Evolutionary conservation across 1,140 invertebrate genomes (phyloP), one percentile per base, ranked within the genome.

Genomic region (Drosophila varians): DNA sequence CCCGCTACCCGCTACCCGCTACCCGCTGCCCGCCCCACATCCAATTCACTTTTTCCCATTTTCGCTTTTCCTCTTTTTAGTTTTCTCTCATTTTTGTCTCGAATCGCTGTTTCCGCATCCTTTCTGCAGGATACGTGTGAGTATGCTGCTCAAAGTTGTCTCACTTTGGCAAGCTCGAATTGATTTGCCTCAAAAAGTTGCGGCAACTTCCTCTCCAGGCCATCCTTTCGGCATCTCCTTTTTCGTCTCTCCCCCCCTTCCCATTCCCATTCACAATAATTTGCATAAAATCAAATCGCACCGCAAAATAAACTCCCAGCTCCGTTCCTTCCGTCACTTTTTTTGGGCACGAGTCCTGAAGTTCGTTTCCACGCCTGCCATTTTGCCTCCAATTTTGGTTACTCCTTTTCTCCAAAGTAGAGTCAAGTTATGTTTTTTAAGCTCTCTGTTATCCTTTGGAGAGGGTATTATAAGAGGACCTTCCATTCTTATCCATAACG

Each of bases 261-360:
- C 36, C 28, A 5, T 12, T 36, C 25, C 48, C 65, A 55, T 71
- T 18, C 7, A 60, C 51, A 21, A 48, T 60, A 75, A 86, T 84
- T 84, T 84, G 80, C 80, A 84, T 84, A 86, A 84, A 86, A 80
- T 80, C 80, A 86, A 86, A 86, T 77, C 80, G 66, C 66, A 86
- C 65, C 77, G 66, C 69, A 79, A 84, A 84, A 84, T 86, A 79
- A 84, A 84, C 80, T 86, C 55, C 43, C 14, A 38, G 11, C 12
- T 6, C 60, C 34, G 3, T 3, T 38, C 36, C 60, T 43, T 64
- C 36, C 46, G 79, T 56, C 52, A 55, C 62, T n/a, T 53, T 66
- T 49, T 56, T 43, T 49, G 34, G 31, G 45, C 48, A 40, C 42
- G 38, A 53, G 49, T 45, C 69, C 45, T 72, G 48, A 62, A 72